Conservation (phyloP, 2,113 vertebrate genomes). For the Nothoprocta pentlandii region DNA sequence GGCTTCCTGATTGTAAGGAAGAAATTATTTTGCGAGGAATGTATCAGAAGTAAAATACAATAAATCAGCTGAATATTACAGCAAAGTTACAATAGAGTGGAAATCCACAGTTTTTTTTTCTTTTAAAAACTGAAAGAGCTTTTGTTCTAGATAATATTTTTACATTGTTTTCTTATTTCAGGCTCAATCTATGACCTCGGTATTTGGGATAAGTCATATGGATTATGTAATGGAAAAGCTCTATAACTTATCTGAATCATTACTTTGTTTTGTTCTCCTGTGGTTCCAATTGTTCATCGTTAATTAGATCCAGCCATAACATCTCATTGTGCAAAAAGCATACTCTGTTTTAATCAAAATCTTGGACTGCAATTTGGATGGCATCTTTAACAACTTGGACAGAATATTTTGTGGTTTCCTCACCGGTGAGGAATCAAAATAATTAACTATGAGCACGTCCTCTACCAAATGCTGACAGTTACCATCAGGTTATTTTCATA, state of each 20-base stretch:
- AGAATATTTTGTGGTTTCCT: constrained; percentile 12
- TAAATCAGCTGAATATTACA: not conserved
- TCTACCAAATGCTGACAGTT: not conserved
- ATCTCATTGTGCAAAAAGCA: constrained; percentile 52
- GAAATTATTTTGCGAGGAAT: not conserved
- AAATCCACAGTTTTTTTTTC: not conserved
- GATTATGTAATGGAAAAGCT: constrained; percentile 56
- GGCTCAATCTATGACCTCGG: not conserved
- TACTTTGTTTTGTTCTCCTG: constrained; percentile 29
- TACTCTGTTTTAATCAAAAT: constrained; percentile 56
- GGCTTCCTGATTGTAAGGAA: not conserved
- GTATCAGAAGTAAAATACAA: not conserved
- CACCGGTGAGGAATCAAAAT: constrained; percentile 5
- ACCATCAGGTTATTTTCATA: not conserved
- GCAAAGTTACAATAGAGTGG: not conserved
- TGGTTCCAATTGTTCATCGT: constrained; percentile 49
- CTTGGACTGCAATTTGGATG: constrained; percentile 34
- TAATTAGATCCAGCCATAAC: constrained; percentile 63
- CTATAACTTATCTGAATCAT: constrained; percentile 39
- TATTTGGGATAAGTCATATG: not conserved
- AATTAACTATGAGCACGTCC: constrained; percentile 8
- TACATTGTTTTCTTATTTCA: not conserved
- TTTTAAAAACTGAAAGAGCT: not conserved
- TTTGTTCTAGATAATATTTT: not conserved
- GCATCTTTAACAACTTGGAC: constrained; percentile 46